A percentile compares a stretch with the other conserved stretches of the same genome.
Evolutionary conservation across 1,140 invertebrate species (phyloP).

Genomic region (Polypedilum vanderplanki): DNA sequence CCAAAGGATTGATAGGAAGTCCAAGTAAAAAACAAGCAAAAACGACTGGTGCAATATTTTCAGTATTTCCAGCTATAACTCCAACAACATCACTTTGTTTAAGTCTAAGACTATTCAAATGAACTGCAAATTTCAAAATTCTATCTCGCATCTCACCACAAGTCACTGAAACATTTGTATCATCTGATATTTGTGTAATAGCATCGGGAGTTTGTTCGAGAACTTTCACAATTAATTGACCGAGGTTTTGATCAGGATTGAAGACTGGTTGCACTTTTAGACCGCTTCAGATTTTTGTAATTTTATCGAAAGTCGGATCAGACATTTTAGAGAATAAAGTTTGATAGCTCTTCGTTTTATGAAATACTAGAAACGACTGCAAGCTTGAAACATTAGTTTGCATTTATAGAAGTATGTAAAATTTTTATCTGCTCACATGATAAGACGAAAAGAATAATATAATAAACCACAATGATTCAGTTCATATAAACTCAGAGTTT

Average conservation of each 20-base stretch:
- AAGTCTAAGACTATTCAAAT: neutral
- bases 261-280: neutral
- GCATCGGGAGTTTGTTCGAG: too few relatives aligned
- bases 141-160: neutral
- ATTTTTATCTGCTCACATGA: too few relatives aligned
- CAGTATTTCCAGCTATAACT: neutral
- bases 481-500: too few relatives aligned
- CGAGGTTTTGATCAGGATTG: neutral
- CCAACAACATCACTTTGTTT: neutral
- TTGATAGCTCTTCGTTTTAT: too few relatives aligned
- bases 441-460: too few relatives aligned
- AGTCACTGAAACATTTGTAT: neutral
- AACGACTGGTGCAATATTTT: constrained; percentile 31
- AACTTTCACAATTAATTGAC: too few relatives aligned
- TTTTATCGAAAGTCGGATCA: neutral
- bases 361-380: too few relatives aligned
- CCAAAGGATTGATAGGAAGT: too few relatives aligned
- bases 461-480: too few relatives aligned
- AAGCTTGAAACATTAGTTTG: too few relatives aligned
- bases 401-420: too few relatives aligned
- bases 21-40: constrained; percentile 37
- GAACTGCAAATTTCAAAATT: neutral
- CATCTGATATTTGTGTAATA: constrained; percentile 37
- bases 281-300: neutral
- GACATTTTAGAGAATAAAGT: too few relatives aligned